These are phyloP conservation scores for Epinotia brunnichana DNA, from an alignment of 2,888 invertebrate species.

Conservation along the genomic window DNA sequence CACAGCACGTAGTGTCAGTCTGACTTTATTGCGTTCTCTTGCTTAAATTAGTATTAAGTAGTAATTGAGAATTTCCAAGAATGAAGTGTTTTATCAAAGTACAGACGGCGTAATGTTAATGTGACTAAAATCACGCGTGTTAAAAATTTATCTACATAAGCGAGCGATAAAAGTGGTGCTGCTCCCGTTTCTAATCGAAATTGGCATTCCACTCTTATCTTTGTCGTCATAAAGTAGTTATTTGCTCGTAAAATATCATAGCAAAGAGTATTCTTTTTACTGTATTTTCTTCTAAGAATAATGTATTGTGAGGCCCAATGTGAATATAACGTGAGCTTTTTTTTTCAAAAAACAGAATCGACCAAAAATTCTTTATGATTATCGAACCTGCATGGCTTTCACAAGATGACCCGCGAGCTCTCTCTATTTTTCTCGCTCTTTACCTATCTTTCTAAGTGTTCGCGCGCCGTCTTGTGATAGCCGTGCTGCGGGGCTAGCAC, in stretches of 20 bases:
- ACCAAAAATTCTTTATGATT: no score
- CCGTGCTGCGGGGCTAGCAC: no score
- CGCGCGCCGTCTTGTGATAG: no score
- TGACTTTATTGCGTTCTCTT: constrained; percentile 20
- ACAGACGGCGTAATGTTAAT: constrained; percentile 56
- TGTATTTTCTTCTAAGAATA: background rate
- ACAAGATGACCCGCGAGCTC: no score
- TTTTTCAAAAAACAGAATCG: no score
- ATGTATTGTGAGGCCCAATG: background rate
- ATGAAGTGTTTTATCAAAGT: constrained; percentile 32
- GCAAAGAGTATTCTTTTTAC: constrained; percentile 5
- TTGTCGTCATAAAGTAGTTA: constrained; percentile 61
- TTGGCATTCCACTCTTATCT: constrained; percentile 79
- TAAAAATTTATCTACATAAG: constrained; percentile 73
- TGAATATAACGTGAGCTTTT: no score
- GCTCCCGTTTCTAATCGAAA: constrained; percentile 79
- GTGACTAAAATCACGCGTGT: constrained; percentile 69
- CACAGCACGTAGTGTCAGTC: constrained; percentile 26
- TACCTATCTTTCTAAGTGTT: no score
- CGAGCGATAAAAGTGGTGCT: constrained; percentile 70
- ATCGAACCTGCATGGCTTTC: no score
- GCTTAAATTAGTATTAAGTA: constrained; percentile 19
- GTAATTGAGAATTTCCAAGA: constrained; percentile 18
- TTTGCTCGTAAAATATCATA: constrained; percentile 36
- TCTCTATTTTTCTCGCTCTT: no score